A percentile compares a stretch with the other conserved stretches of the same genome.
Evolutionary conservation across 2,888 invertebrate genomes (phyloP).

Genomic region (Phragmatobia fuliginosa): DNA sequence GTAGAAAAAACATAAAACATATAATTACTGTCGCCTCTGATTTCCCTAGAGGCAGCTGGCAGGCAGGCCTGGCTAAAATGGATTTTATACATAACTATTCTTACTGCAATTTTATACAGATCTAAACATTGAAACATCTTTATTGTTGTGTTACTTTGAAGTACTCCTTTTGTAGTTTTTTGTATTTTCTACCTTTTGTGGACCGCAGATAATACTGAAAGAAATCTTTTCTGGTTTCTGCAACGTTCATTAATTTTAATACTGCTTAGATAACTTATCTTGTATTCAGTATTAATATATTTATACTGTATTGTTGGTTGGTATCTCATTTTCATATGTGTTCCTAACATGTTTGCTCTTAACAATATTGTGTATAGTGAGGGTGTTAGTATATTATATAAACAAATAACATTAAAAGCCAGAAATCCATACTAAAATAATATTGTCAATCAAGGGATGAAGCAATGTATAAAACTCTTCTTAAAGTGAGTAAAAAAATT

Average conservation of each 20-base stretch:
- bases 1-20: constrained; percentile 64
- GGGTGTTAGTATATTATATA: no score
- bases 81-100: constrained; percentile 49
- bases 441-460: background rate
- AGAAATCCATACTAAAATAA: background rate
- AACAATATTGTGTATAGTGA: no score
- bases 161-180: background rate
- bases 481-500: no score
- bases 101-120: constrained; percentile 34
- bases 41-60: constrained; percentile 68
- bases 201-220: background rate
- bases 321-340: no score
- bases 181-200: background rate
- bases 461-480: no score
- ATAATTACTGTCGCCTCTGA: constrained; percentile 76
- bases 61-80: constrained; percentile 50
- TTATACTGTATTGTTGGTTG: no score
- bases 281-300: background rate
- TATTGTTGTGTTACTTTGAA: background rate
- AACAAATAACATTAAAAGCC: no score
- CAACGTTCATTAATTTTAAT: background rate
- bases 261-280: no score
- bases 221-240: background rate
- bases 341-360: no score
- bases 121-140: constrained; percentile 15